Conservation (phyloP, 2,888 invertebrate species). For the Drosophila nigricruria region DNA sequence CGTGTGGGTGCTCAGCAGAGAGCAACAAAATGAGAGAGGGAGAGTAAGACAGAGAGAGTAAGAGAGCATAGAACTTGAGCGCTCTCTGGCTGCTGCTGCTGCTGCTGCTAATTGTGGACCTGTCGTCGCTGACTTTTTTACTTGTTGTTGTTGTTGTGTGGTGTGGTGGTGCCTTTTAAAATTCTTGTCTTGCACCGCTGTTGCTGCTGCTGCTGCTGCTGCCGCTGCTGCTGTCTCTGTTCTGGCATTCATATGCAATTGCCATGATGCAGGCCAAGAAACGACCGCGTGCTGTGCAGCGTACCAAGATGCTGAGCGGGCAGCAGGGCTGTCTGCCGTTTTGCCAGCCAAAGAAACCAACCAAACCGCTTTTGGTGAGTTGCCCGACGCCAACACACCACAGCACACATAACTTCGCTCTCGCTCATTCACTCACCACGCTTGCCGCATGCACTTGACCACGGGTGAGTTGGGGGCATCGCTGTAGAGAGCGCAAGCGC, state of each 20-base stretch:
- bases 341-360: conserved; percentile 52
- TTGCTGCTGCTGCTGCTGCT: conserved; percentile 5
- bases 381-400: conserved; percentile 56
- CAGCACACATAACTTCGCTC: conserved; percentile 29
- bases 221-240: conserved; percentile 38
- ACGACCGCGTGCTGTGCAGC: conserved; percentile 62
- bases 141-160: conserved; percentile 35
- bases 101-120: conserved; percentile 83
- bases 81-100: conserved; percentile 11
- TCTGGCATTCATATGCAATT: conserved; percentile 56
- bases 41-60: neutral
- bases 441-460: conserved; percentile 67
- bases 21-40: neutral
- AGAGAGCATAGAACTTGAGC: neutral
- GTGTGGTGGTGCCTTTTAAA: conserved; percentile 63
- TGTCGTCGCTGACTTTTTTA: conserved; percentile 79
- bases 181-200: conserved; percentile 70
- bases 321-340: conserved; percentile 11
- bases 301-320: conserved; percentile 26
- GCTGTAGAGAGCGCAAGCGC: conserved; percentile 41
- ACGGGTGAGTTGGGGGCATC: conserved; percentile 63
- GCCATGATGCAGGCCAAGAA: conserved; percentile 38
- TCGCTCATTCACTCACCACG: conserved; percentile 45
- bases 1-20: conserved; percentile 53
- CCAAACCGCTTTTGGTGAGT: conserved; percentile 75